These are phyloP conservation scores for Spizaetus ornatus DNA, from an alignment of 2,113 vertebrate genomes.

Conservation along the genomic window DNA sequence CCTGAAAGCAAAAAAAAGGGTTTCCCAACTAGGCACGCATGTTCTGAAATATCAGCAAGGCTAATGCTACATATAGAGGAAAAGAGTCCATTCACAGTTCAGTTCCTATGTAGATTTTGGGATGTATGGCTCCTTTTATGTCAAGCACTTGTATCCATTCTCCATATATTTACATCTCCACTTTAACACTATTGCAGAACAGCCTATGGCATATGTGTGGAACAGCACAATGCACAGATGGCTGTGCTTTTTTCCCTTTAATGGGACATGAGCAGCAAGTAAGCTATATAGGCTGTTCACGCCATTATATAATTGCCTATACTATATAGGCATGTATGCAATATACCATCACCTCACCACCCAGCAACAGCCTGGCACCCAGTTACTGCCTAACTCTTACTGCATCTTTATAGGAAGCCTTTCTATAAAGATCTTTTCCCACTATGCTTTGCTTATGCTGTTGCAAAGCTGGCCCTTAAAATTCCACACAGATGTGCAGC, in stretches of 20 bases:
- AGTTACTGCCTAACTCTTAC: background rate
- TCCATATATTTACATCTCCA: background rate
- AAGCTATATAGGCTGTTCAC: background rate
- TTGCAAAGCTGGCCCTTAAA: background rate
- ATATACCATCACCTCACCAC: background rate
- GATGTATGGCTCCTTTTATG: background rate
- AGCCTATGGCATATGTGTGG: background rate
- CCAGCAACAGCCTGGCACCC: background rate
- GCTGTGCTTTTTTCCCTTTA: background rate
- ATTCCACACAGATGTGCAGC: background rate
- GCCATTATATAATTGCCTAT: background rate
- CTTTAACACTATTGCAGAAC: background rate
- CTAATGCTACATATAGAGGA: background rate
- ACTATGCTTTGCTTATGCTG: background rate
- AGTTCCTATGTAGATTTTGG: background rate
- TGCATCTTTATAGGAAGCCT: background rate
- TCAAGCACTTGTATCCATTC: background rate
- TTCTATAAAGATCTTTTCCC: background rate
- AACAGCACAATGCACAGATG: background rate
- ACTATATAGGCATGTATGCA: background rate
- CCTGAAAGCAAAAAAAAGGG: background rate
- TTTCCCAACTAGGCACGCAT: background rate
- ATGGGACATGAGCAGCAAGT: background rate
- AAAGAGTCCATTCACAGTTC: background rate
- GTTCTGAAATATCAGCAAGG: background rate